Base-by-base conservation (phyloP, 2,888 invertebrate genomes). In the Lymantria dispar region DNA sequence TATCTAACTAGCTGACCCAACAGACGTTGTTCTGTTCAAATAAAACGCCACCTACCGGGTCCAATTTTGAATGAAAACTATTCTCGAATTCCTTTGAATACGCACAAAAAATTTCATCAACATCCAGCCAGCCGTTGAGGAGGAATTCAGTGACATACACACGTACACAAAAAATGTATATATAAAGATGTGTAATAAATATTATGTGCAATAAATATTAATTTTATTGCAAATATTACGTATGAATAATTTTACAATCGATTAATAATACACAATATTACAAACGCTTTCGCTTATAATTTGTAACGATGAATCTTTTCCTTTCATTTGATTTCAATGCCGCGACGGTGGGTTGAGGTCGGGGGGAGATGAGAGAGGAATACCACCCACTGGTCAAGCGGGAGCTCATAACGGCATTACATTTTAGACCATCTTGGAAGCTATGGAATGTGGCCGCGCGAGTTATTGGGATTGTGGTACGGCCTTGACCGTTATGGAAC, bases 281-380 rank as follows among this genome's bases (percentile, higher is more conserved):
- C 30, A 43, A 29, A 41, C 70, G 72, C 71, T 56, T 3, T 33
- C 66, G 63, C 74, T 63, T 52, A 37, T 59, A 42, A 13, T 49
- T 55, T 58, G 52, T 11, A 47, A 39, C 63, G 11, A n/a, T 30
- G 36, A 43, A 63, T 77, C 68, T 83, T 83, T 83, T 84, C 80
- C 84, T 83, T 85, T 85, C 83, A 77, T 80, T 81, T 72, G 78
- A 60, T 53, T 67, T 66, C 63, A 62, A 61, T 60, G 67, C 70
- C 71, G 64, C 73, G 70, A 75, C 74, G 66, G 71, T 71, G 71
- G 72, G 53, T 63, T 71, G 76, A 70, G 72, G 74, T 70, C 70
- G 70, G 54, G 45, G 54, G 57, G 54, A 51, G 47, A 51, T 50
- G 48, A 50, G 49, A 43, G 47, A 38, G 49, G 50, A 36, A 43